Evolutionary conservation across 2,113 vertebrate species (phyloP), one percentile per base, ranked within the genome.

Genomic region (Epinephelus moara): DNA sequence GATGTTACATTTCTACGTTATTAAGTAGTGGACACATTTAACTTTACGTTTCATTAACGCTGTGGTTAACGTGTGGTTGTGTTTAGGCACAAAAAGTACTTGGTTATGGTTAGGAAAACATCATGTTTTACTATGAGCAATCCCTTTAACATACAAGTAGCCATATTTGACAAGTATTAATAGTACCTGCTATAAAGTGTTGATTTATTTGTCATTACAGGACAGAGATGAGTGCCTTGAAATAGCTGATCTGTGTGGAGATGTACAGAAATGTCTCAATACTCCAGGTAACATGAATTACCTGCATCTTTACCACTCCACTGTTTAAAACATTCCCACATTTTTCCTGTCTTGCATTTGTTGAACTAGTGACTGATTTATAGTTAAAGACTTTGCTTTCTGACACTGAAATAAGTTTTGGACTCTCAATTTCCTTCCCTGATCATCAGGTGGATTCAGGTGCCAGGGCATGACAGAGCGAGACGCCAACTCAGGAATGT

Each of bases 141-240:
- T 37, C 33, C 33, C 33, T 37, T 37, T 37, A 6, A 37, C 33
- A 37, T 37, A 7, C 33, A 37, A 6, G 33, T 45, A 45, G 42
- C 42, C 42, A 45, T 45, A 11, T 45, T 45, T 10, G 42, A 45
- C 11, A 45, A 50, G 15, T 47, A 3, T 18, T 21, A 37, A 19
- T 21, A 6, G 40, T 1, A 67, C 47, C 33, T 73, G 17, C 15
- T 45, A 56, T 1, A 52, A 68, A 71, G 2, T 71, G 0, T 49
- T 3, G 3, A 40, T 57, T 49, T 61, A 4, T 88, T 94, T 50
- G 1, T 93, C 85, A 25, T 94, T 92, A 21, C 90, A 97, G 96
- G 96, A 97, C 90, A 96, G 95, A 95, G 96, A 98, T 70, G 96
- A 98, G 89, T 98, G 96, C 81, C 93, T 94, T 60, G 95, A 97